Evolutionary conservation across 2,888 invertebrate species (phyloP).

Genomic region (Cephalotes varians): DNA sequence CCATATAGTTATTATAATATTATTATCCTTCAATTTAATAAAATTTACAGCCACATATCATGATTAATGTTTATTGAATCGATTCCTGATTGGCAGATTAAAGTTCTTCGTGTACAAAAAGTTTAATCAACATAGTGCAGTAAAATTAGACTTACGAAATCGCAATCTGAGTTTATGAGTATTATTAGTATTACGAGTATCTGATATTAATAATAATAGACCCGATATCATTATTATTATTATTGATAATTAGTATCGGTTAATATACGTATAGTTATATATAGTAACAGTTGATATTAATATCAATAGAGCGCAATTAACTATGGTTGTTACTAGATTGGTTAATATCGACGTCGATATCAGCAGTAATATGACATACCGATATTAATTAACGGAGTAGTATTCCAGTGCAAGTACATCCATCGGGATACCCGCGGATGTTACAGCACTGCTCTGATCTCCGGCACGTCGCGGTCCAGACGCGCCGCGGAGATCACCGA

Average conservation of each 20-base stretch:
- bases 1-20: neutral
- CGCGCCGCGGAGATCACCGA: constrained; percentile 79
- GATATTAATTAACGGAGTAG: neutral
- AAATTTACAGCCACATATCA: neutral
- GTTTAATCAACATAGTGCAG: neutral
- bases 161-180: neutral
- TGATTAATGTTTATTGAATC: neutral
- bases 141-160: neutral
- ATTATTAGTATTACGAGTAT: neutral
- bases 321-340: neutral
- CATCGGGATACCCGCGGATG: neutral
- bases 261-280: neutral
- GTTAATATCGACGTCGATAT: neutral
- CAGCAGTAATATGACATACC: neutral
- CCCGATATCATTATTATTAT: neutral
- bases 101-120: neutral
- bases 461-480: constrained; percentile 76
- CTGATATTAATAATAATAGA: neutral
- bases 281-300: neutral
- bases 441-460: constrained; percentile 77
- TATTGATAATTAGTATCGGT: neutral
- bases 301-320: neutral
- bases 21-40: neutral
- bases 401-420: neutral
- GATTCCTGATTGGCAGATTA: neutral